phyloP scores from a whole-genome alignment of 2,797 vertebrate genomes.

The Sebastes iracundus region DNA sequence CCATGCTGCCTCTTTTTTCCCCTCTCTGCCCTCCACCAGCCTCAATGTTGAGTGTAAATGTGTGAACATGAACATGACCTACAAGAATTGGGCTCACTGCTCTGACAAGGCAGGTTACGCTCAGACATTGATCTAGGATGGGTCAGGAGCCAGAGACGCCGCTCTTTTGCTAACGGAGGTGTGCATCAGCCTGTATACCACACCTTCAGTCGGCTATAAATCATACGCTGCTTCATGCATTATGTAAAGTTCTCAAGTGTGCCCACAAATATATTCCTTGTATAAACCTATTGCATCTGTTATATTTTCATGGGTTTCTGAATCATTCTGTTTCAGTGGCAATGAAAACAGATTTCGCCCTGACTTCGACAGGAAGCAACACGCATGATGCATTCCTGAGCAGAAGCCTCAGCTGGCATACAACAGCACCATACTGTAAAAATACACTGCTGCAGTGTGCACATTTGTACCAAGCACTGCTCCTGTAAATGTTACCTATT shows the following conservation, averaged over 20 bases:
- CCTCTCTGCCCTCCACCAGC: constrained; percentile 52
- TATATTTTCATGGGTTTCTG: constrained; percentile 26
- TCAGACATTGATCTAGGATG: constrained; percentile 57
- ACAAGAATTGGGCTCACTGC: constrained; percentile 35
- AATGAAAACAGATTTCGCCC: background rate
- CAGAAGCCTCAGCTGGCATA: constrained; percentile 18
- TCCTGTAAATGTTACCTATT: background rate
- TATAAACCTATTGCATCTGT: constrained; percentile 34
- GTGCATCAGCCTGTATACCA: constrained; percentile 17
- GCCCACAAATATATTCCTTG: constrained; percentile 19
- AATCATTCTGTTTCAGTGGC: constrained; percentile 7
- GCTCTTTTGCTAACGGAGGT: constrained; percentile 25
- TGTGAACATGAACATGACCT: constrained; percentile 66
- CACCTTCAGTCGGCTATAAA: constrained; percentile 53
- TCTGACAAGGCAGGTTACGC: constrained; percentile 56
- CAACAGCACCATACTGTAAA: background rate
- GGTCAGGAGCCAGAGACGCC: constrained; percentile 53
- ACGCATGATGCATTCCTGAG: constrained; percentile 2
- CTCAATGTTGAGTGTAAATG: constrained; percentile 54
- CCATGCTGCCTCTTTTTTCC: background rate
- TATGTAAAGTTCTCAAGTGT: constrained; percentile 60
- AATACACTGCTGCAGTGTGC: background rate
- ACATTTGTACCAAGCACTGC: background rate
- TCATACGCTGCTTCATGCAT: constrained; percentile 60
- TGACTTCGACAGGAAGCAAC: constrained; percentile 18